Evolutionary conservation across 2,113 vertebrate genomes (phyloP).

Genomic region (Motacilla tschutschensis): DNA sequence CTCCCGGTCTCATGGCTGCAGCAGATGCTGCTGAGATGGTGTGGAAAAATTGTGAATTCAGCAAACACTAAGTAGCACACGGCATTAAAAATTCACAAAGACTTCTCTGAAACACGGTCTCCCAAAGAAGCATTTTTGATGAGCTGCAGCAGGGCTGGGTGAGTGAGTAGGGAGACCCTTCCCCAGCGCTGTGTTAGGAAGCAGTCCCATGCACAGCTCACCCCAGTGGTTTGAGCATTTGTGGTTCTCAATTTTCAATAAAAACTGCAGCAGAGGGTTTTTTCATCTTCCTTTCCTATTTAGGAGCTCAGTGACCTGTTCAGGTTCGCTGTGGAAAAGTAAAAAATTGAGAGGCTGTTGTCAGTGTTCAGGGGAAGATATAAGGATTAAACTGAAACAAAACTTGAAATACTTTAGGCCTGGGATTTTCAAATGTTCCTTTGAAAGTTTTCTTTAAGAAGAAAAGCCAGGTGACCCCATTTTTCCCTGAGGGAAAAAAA

Average conservation of each 20-base stretch:
- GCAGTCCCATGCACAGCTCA: no score
- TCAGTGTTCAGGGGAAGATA: not conserved
- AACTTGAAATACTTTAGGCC: not conserved
- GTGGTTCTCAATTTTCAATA: not conserved
- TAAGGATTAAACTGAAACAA: not conserved
- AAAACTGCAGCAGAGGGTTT: not conserved
- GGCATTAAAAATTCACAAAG: conserved; percentile 57
- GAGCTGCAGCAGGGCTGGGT: not conserved
- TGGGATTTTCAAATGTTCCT: not conserved
- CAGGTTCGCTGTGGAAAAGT: not conserved
- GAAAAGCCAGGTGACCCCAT: not conserved
- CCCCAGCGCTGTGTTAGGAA: not conserved
- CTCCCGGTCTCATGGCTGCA: not conserved
- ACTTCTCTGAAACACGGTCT: not conserved
- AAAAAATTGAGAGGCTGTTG: not conserved
- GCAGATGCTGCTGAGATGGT: not conserved
- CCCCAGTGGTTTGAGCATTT: not conserved
- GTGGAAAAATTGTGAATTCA: conserved; percentile 16
- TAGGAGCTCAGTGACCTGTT: not conserved
- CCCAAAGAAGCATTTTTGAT: not conserved
- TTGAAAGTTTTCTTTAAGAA: not conserved
- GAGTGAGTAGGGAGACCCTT: not conserved
- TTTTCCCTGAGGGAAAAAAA: not conserved
- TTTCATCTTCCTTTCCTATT: not conserved
- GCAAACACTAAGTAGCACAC: conserved; percentile 20